A percentile compares a stretch with the other conserved stretches of the same genome.
Evolutionary conservation across 2,797 vertebrate genomes (phyloP).

Genomic region (Cheirogaleus major): DNA sequence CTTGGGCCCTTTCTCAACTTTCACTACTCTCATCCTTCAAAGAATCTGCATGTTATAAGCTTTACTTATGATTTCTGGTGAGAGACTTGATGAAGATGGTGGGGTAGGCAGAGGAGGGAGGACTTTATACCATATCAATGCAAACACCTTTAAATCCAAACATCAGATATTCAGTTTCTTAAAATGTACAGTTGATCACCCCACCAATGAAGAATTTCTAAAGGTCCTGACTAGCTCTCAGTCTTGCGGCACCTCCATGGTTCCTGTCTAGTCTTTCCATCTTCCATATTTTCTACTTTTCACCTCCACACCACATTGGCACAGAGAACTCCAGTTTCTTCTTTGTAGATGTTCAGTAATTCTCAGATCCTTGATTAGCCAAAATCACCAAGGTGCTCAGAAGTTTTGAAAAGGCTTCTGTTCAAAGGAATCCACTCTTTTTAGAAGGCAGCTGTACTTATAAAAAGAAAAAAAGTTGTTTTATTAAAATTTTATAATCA

Average conservation of each 20-base stretch:
- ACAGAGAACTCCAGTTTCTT: not conserved
- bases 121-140: not conserved
- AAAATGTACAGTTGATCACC: not conserved
- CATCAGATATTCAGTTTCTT: not conserved
- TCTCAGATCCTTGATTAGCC: not conserved
- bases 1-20: not conserved
- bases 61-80: not conserved
- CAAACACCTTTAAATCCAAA: not conserved
- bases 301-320: not conserved
- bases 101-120: not conserved
- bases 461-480: not conserved
- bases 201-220: not conserved
- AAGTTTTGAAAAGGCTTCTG: not conserved
- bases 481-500: constrained; percentile 10
- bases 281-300: not conserved
- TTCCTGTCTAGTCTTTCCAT: not conserved
- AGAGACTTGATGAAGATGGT: not conserved
- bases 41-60: not conserved
- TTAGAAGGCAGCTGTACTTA: not conserved
- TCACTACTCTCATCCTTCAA: not conserved
- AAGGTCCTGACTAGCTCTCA: not conserved
- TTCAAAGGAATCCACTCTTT: not conserved
- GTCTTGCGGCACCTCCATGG: not conserved
- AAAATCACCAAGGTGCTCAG: not conserved
- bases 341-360: not conserved